Evolutionary conservation across 2,888 invertebrate genomes (phyloP), one percentile per base, ranked within the genome.

Genomic region (Muschampia plurimacula): DNA sequence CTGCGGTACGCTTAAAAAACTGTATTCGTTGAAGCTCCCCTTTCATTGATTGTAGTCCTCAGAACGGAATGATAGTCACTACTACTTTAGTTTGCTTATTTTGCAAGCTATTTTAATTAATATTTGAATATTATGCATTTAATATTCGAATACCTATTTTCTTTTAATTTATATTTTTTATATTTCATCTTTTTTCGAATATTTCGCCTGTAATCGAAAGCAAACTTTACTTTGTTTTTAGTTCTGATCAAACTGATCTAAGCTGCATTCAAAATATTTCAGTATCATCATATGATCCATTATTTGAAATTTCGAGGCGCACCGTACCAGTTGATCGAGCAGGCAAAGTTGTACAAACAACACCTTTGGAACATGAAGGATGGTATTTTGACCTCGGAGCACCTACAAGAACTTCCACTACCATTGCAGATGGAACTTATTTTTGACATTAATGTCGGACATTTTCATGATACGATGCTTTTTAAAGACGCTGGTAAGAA

Each of bases 401-500:
- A 90, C 69, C 80, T 93, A 15, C 77, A 87, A 36, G 85, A 87
- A 72, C 80, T 94, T 15, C 94, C 94, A 0, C 76, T 86, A 2
- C 84, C 93, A 0, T 76, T 94, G 70, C 91, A 90, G 76, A 93
- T 90, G 91, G 94, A 94, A 77, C 85, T 94, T 15, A 91, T 93
- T 52, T 94, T 93, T 71, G 94, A 94, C 75, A 91, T 93, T 52
- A 94, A 93, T 71, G 89, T 94, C 13, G 87, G 85, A 28, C 86
- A 89, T 74, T 92, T 93, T 72, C 92, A 93, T 78, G 87, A 87
- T 67, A 89, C 93, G 0, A 70, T 92, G 69, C 77, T 94, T 13
- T 91, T 94, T 79, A 83, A 86, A 75, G 84, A 92, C 36, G 84
- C 88, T 32, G 84, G 76, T 78, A 74, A 32, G 32, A 4, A 32